These are phyloP conservation scores for Platygyra sinensis DNA, from an alignment of 64 coral and sea anemone species.

Conservation along the genomic window DNA sequence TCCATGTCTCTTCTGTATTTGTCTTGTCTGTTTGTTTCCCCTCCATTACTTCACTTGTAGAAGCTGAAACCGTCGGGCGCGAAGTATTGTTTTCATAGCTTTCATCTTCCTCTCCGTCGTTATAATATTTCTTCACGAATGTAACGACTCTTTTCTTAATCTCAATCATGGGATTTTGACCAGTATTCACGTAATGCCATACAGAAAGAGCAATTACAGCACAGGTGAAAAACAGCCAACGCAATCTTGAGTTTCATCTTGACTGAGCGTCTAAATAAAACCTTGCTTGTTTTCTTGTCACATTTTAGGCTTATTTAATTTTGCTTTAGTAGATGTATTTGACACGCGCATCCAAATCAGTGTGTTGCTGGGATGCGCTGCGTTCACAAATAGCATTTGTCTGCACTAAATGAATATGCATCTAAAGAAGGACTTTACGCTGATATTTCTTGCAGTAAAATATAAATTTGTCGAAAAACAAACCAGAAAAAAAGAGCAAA, in stretches of 20 bases:
- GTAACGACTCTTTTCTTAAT: background rate
- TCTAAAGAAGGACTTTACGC: background rate
- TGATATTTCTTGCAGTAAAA: background rate
- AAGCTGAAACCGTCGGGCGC: background rate
- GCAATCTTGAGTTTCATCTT: conserved; percentile 15
- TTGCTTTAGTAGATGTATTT: background rate
- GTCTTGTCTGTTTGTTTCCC: background rate
- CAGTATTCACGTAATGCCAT: conserved; percentile 29
- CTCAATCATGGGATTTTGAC: background rate
- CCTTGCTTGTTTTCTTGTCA: background rate
- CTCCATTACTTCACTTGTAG: too few species aligned
- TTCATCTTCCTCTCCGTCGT: background rate
- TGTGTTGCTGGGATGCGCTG: background rate
- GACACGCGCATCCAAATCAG: background rate
- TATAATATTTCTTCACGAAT: background rate
- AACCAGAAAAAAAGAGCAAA: too few species aligned
- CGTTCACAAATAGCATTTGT: conserved; percentile 16
- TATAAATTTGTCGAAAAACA: too few species aligned
- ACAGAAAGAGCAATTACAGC: background rate
- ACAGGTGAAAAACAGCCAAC: background rate
- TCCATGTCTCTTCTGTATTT: background rate
- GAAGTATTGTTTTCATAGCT: background rate
- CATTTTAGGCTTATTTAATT: background rate
- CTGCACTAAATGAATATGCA: background rate
- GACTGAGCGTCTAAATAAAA: background rate